phyloP scores from a whole-genome alignment of 1,140 invertebrate genomes.

The Diachasma alloeum region DNA sequence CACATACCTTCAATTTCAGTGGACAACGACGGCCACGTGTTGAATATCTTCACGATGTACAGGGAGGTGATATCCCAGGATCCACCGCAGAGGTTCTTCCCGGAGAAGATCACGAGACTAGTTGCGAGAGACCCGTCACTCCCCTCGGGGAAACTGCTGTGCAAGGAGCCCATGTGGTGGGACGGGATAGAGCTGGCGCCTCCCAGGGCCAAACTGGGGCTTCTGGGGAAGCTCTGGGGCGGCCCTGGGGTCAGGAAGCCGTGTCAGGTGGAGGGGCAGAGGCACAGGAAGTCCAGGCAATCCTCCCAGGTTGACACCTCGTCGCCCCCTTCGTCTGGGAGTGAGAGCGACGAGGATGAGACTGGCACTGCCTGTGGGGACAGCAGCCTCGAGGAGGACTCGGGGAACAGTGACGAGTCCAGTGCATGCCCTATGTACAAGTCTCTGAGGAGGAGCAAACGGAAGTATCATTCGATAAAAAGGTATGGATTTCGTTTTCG shows the following conservation, averaged over 20 bases:
- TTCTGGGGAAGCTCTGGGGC: slow-evolving; percentile 66
- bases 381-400: slow-evolving; percentile 55
- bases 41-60: slow-evolving; percentile 67
- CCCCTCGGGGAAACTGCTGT: slow-evolving; percentile 63
- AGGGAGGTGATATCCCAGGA: slow-evolving; percentile 69
- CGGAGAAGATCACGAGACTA: slow-evolving; percentile 73
- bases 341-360: slow-evolving; percentile 54
- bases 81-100: slow-evolving; percentile 72
- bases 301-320: slow-evolving; percentile 46
- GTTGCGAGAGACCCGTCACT: slow-evolving; percentile 67
- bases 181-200: slow-evolving; percentile 73
- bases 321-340: slow-evolving; percentile 48
- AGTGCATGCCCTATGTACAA: slow-evolving; percentile 36
- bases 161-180: slow-evolving; percentile 76
- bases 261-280: slow-evolving; percentile 39
- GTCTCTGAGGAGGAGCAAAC: slow-evolving; percentile 36
- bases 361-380: slow-evolving; percentile 42
- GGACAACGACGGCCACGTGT: slow-evolving; percentile 68
- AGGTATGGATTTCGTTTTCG: slow-evolving; percentile 31
- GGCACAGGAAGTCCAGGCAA: slow-evolving; percentile 39
- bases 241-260: slow-evolving; percentile 47
- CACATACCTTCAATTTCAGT: slow-evolving; percentile 69
- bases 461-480: slow-evolving; percentile 32
- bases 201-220: slow-evolving; percentile 68
- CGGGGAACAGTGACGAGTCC: slow-evolving; percentile 56